A percentile compares a stretch with the other conserved stretches of the same genome.
phyloP scores from a whole-genome alignment of 2,888 invertebrate species.

The Caenorhabditis afra region DNA sequence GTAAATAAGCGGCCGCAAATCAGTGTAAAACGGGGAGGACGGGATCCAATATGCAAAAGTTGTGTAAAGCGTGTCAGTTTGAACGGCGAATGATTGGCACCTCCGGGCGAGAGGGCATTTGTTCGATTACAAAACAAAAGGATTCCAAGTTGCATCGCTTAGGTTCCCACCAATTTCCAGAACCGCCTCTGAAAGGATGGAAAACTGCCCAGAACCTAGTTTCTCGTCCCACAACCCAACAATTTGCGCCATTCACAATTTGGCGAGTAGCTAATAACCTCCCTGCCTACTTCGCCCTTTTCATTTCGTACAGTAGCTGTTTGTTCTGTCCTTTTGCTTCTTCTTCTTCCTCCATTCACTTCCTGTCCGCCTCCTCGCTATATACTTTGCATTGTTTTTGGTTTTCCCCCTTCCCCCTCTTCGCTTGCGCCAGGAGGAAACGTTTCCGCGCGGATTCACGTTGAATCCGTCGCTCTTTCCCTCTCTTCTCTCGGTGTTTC shows the following conservation, averaged over 20 bases:
- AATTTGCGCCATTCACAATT: neutral
- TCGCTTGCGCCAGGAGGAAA: conserved; percentile 5
- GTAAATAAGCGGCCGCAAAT: conserved; percentile 41
- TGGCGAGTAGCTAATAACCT: conserved; percentile 5
- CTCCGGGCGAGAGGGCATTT: conserved; percentile 21
- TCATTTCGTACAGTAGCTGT: conserved; percentile 35
- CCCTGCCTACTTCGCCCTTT: neutral
- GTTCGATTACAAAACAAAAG: conserved; percentile 51
- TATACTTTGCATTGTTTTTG: conserved; percentile 54
- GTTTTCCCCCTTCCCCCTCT: conserved; percentile 17
- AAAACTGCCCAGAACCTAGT: too few species aligned
- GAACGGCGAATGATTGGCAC: conserved; percentile 47
- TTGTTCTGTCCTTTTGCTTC: conserved; percentile 18
- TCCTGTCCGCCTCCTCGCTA: conserved; percentile 15
- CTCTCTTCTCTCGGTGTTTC: conserved; percentile 24
- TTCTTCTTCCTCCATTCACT: conserved; percentile 21
- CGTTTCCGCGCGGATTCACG: conserved; percentile 59
- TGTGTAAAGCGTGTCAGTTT: conserved; percentile 52
- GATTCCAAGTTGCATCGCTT: conserved; percentile 4
- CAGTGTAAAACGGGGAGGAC: conserved; percentile 42
- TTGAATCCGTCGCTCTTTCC: neutral
- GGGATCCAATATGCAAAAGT: conserved; percentile 33
- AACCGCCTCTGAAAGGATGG: too few species aligned
- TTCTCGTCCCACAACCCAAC: too few species aligned
- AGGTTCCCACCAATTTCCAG: neutral